Conservation (phyloP, 2,113 vertebrate species). For the Muntiacus reevesi region DNA sequence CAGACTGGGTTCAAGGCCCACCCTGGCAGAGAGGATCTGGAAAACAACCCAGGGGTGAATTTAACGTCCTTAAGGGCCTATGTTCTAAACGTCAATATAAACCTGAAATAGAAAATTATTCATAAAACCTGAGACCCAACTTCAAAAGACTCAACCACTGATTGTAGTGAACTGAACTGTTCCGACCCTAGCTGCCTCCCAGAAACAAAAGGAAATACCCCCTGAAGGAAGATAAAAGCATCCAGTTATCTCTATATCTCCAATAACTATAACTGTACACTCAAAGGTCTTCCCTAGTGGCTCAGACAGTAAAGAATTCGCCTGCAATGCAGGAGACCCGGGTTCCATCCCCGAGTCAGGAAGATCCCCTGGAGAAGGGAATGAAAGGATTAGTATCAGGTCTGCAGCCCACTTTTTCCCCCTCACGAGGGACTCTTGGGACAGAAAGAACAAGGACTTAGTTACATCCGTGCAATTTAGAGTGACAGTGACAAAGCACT, state of each 20-base stretch:
- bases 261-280: neutral
- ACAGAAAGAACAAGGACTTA: slow-evolving; percentile 4
- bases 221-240: neutral
- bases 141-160: neutral
- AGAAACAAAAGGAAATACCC: neutral
- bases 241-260: neutral
- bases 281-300: neutral
- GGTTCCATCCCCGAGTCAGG: neutral
- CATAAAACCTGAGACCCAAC: neutral
- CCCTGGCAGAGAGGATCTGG: neutral
- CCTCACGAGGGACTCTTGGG: neutral
- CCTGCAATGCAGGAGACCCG: neutral
- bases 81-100: neutral
- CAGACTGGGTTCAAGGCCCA: neutral
- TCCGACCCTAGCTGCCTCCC: neutral
- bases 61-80: neutral
- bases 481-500: neutral
- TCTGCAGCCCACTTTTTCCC: neutral
- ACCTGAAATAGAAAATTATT: neutral
- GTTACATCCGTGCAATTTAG: neutral
- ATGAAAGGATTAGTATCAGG: neutral
- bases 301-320: neutral
- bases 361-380: neutral
- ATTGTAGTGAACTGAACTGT: neutral
- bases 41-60: neutral